Evolutionary conservation across 2,113 vertebrate genomes (phyloP).

Genomic region (Paramormyrops kingsleyae): DNA sequence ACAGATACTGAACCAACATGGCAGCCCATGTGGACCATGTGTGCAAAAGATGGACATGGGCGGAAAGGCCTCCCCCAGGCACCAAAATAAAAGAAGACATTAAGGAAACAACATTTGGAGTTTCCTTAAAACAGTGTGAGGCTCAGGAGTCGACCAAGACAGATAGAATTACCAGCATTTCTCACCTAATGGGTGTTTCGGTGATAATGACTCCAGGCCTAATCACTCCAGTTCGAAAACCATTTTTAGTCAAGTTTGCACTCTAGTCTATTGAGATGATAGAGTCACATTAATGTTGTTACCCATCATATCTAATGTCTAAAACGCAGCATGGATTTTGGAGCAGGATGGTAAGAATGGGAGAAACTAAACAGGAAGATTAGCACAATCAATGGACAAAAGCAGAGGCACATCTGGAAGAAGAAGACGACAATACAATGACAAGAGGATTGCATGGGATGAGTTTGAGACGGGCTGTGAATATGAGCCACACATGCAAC

Average conservation of each 20-base stretch:
- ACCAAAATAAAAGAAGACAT: neutral
- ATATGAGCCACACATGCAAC: neutral
- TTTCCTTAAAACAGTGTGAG: neutral
- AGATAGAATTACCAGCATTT: neutral
- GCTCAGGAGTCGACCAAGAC: neutral
- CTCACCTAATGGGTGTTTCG: neutral
- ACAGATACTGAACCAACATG: neutral
- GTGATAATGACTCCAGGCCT: neutral
- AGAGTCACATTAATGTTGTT: neutral
- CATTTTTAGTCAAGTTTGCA: neutral
- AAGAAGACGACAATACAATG: neutral
- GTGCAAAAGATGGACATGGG: neutral
- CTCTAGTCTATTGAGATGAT: neutral
- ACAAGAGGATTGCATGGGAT: neutral
- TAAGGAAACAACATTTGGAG: neutral
- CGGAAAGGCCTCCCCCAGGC: neutral
- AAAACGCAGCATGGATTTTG: neutral
- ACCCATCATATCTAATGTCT: neutral
- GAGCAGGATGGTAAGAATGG: neutral
- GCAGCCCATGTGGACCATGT: neutral
- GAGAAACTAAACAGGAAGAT: neutral
- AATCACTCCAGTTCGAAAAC: neutral
- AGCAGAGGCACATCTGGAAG: conserved; percentile 7
- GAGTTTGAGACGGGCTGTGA: neutral
- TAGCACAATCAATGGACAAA: neutral